Base-by-base conservation (phyloP, 2,888 invertebrate species). In the Drosophila infuscata region DNA sequence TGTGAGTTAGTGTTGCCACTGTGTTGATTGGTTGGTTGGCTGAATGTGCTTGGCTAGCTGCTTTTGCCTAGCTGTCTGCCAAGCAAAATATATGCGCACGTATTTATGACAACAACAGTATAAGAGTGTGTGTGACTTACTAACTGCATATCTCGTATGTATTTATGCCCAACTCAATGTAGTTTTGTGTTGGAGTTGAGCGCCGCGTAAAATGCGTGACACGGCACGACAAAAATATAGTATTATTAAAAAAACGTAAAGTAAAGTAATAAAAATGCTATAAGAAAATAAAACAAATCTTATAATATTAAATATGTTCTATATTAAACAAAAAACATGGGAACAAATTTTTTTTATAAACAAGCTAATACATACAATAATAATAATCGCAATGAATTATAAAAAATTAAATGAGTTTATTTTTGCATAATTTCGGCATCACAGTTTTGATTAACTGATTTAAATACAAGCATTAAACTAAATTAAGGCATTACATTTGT, bases 141-240 rank as follows among this genome's bases (percentile, higher is more conserved):
- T 77, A 90, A 85, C 83, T 85, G 90, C 89, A 85, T 88, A 83
- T 75, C 77, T 88, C 58, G 25, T 72, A 63, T 79, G 62, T 81
- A 86, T 74, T 66, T 65, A 65, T 59, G n/a, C 49, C 15, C 35
- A 71, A 54, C 53, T 62, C 59, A 64, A 70, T 70, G 71, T 68
- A 68, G 68, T 68, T 68, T 68, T 58, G 71, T 20, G 3, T 43
- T 9, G 32, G 43, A 43, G 57, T 32, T 57, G 57, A 32, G 32
- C 30, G 20, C 12, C 7, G 12, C 15, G 15, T 8, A 25, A 46
- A 3, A 25, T 46, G 46, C 20, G 32, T 57, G 43, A 32, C 43
- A 32, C 32, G 43, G 20, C 57, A 57, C 57, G 57, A 57, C 29
- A 11, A 17, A 56, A n/a, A 38, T 36, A 20, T 25, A 53, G 32